These are phyloP conservation scores for Caenorhabditis plicata DNA, from an alignment of 2,888 invertebrate genomes.

Conservation along the genomic window DNA sequence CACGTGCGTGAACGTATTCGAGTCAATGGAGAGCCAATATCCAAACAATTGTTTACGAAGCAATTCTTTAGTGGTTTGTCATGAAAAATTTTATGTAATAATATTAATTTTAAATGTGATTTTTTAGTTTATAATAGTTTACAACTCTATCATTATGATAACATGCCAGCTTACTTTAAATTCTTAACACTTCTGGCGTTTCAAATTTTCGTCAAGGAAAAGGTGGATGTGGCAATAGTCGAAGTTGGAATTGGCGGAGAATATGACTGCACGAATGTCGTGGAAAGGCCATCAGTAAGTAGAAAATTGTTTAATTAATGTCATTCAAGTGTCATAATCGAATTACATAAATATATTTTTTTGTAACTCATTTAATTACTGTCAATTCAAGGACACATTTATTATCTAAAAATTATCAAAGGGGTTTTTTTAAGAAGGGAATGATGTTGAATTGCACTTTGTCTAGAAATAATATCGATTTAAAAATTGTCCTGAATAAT, in stretches of 20 bases:
- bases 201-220: slow-evolving; percentile 80
- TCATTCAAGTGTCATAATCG: background rate
- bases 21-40: slow-evolving; percentile 80
- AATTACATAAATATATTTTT: background rate
- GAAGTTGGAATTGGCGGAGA: slow-evolving; percentile 97
- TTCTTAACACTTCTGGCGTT: slow-evolving; percentile 90
- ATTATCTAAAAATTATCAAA: too few relatives aligned
- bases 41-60: slow-evolving; percentile 75
- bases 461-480: too few relatives aligned
- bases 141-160: slow-evolving; percentile 28
- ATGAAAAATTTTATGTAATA: background rate
- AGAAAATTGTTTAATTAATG: background rate
- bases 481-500: too few relatives aligned
- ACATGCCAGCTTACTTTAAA: slow-evolving; percentile 78
- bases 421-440: too few relatives aligned
- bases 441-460: too few relatives aligned
- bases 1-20: slow-evolving; percentile 87
- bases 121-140: slow-evolving; percentile 19
- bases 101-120: background rate
- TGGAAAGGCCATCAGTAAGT: slow-evolving; percentile 67
- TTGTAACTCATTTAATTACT: too few relatives aligned
- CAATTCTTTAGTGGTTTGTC: slow-evolving; percentile 76
- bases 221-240: slow-evolving; percentile 83
- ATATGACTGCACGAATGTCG: slow-evolving; percentile 88
- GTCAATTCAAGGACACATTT: too few relatives aligned